These are phyloP conservation scores for Actinopyga echinites DNA, from an alignment of 53 echinoderm and acorn worm species.

Conservation along the genomic window DNA sequence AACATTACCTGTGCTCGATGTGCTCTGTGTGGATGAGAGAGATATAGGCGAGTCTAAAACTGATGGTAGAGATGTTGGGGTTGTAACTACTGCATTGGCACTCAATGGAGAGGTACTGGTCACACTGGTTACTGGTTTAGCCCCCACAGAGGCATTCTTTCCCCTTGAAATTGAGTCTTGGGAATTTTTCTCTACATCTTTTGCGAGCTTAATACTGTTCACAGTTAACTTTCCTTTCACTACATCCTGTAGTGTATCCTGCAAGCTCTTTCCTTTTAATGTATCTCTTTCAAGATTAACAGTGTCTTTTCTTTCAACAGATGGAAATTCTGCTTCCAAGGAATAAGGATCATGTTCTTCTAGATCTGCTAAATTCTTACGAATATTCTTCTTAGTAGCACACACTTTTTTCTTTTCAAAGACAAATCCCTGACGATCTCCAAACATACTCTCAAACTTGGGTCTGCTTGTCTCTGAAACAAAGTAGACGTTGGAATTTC, in stretches of 20 bases:
- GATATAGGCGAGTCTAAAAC: constrained; percentile 38
- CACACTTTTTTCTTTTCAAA: constrained; percentile 39
- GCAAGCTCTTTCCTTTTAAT: background rate
- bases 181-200: background rate
- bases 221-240: background rate
- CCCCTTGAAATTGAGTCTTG: background rate
- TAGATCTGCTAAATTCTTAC: constrained; percentile 1
- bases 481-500: constrained; percentile 26
- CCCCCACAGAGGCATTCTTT: background rate
- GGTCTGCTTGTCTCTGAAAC: constrained; percentile 15
- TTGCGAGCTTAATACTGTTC: constrained; percentile 18
- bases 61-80: constrained; percentile 7
- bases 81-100: background rate
- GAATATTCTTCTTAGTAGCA: constrained; percentile 29
- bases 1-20: constrained; percentile 33
- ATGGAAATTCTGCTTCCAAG: constrained; percentile 36
- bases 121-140: no score
- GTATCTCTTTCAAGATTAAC: background rate
- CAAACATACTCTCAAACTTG: constrained; percentile 42
- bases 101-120: constrained; percentile 27
- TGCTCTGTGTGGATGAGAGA: constrained; percentile 26
- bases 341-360: constrained; percentile 37
- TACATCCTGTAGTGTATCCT: background rate
- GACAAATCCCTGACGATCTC: constrained; percentile 34
- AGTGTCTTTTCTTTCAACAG: constrained; percentile 8